A percentile compares a stretch with the other conserved stretches of the same genome.
Evolutionary conservation across 2,888 invertebrate species (phyloP).

Genomic region (Bellardia pandia): DNA sequence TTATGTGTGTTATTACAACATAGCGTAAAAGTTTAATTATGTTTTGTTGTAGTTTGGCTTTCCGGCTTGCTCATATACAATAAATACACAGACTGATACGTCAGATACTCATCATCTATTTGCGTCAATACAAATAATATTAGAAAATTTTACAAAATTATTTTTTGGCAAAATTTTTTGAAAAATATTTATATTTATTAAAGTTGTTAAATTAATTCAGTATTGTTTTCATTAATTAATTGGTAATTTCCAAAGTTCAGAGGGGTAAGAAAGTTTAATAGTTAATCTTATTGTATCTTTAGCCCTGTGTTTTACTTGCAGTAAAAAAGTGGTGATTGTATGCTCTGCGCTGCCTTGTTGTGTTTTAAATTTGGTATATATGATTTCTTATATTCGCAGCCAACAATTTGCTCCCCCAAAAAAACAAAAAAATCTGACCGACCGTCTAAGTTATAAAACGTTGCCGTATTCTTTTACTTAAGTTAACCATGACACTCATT

Average conservation of each 20-base stretch:
- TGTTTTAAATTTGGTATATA: conserved; percentile 65
- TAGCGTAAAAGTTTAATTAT: conserved; percentile 61
- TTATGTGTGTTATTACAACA: conserved; percentile 63
- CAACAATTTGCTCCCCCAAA: conserved; percentile 69
- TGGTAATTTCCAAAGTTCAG: conserved; percentile 10
- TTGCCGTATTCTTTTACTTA: conserved; percentile 71
- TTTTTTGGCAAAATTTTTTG: conserved; percentile 12
- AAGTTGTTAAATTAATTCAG: conserved; percentile 15
- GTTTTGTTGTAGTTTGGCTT: conserved; percentile 55
- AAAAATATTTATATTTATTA: neutral
- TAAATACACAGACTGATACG: conserved; percentile 20
- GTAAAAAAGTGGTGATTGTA: conserved; percentile 23
- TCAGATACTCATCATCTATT: conserved; percentile 50
- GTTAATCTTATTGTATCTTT: neutral
- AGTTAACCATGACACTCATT: conserved; percentile 68
- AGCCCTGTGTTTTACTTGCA: conserved; percentile 22
- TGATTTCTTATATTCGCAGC: conserved; percentile 66
- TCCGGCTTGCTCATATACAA: conserved; percentile 66
- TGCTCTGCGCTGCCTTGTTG: conserved; percentile 64
- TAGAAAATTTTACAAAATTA: conserved; percentile 15
- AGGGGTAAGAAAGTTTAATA: conserved; percentile 5
- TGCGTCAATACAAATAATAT: conserved; percentile 40
- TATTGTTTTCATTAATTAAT: conserved; percentile 12
- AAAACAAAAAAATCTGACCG: conserved; percentile 36
- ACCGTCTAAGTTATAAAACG: conserved; percentile 62